Evolutionary conservation across 2,113 vertebrate genomes (phyloP), one percentile per base, ranked within the genome.

Genomic region (Kryptolebias marmoratus): DNA sequence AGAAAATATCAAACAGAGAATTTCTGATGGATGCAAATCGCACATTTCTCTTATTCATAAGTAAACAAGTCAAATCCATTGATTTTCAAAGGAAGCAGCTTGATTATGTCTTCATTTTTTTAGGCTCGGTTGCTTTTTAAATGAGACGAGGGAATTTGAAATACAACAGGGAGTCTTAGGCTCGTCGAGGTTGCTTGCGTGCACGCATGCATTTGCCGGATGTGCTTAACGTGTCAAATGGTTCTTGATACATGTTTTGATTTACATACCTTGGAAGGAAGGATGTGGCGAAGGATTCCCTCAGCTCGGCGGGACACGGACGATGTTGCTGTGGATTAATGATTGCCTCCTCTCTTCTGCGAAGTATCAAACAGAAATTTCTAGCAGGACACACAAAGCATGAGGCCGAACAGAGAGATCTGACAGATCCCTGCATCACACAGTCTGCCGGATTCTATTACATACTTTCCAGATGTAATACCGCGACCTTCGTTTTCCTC

Each of bases 41-140:
- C 75, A 75, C 58, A 77, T 90, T 91, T 91, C 78, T 91, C 77
- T 84, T 90, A 91, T 91, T 91, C 79, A 88, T 84, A 90, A 91
- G 88, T 91, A 91, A 92, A 91, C 90, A 92, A 88, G 86, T 78
- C 13, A 48, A 82, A 90, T 87, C 70, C 80, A 91, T 91, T 90
- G 91, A 92, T 92, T 92, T 91, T 90, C 87, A 91, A 92, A 91
- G 89, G 78, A 66, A 85, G 77, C 75, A 50, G 59, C 75, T 87
- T 92, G 90, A 89, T 91, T 91, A 91, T 89, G 87, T 88, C 89
- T 90, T 91, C 83, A 91, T 85, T 85, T 92, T 27, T 87, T 88
- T 87, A 85, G 87, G 88, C 89, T 78, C 71, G 85, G 85, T 76
- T 90, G 91, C 86, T 85, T 92, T 91, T 83, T 82, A 90, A 92